phyloP scores from a whole-genome alignment of 2,888 invertebrate species.

The Theretra japonica region DNA sequence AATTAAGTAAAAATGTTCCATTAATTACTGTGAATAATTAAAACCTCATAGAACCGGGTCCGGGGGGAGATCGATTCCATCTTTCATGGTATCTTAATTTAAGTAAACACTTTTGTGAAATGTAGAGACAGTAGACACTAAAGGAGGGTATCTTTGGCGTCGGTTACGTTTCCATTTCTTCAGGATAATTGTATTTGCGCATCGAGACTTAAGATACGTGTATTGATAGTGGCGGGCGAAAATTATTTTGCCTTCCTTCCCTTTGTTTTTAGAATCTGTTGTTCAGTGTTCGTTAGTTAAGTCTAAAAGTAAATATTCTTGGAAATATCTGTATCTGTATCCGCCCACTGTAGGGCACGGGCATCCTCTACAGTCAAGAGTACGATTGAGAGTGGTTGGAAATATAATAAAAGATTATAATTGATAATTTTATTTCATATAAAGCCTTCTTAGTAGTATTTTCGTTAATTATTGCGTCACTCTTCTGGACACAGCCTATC shows the following conservation, averaged over 20 bases:
- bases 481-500: too few relatives aligned
- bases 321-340: too few relatives aligned
- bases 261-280: slow-evolving; percentile 1
- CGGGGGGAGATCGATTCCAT: slow-evolving; percentile 55
- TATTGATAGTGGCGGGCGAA: slow-evolving; percentile 16
- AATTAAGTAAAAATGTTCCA: slow-evolving; percentile 23
- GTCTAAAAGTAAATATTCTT: too few relatives aligned
- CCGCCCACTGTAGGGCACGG: too few relatives aligned
- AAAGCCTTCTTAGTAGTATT: too few relatives aligned
- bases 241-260: slow-evolving; percentile 24
- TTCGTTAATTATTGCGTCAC: too few relatives aligned
- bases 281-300: background rate
- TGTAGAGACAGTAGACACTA: slow-evolving; percentile 73
- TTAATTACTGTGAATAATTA: slow-evolving; percentile 48
- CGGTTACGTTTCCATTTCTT: slow-evolving; percentile 63
- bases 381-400: too few relatives aligned
- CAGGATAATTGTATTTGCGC: slow-evolving; percentile 66
- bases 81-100: slow-evolving; percentile 68
- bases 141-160: slow-evolving; percentile 61
- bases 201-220: slow-evolving; percentile 24
- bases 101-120: slow-evolving; percentile 74
- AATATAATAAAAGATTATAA: too few relatives aligned
- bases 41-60: slow-evolving; percentile 49
- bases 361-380: too few relatives aligned
- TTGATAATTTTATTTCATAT: too few relatives aligned